Base-by-base conservation (phyloP, 35 echinoderm and acorn worm genomes). In the Antedon bifida region DNA sequence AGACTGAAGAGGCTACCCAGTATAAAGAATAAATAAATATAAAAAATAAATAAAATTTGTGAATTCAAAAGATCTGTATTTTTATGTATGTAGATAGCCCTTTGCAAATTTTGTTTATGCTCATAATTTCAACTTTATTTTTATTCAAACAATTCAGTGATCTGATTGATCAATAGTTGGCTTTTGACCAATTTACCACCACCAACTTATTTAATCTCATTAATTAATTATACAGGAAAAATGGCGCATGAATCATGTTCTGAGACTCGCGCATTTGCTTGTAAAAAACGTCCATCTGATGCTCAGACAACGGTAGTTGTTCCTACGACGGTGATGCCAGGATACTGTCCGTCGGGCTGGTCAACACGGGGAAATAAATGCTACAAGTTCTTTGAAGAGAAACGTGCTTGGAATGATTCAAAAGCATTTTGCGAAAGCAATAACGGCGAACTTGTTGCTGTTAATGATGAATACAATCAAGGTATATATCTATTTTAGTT, bases 281-380 rank as follows among this genome's bases (percentile, higher is more conserved):
- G 91, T 73, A 93, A 93, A 84, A 89, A 83, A 56, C 38, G 31
- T 30, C 79, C 87, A 32, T 74, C 35, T 10, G 34, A 31, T 35
- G 11, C 46, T 29, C 36, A 35, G 33, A 36, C 46, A 28, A 78
- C 77, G 5, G 86, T 87, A 33, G 78, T 87, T 3, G 51, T 75
- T 0, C 39, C 82, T 31, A 93, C 77, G 78, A 73, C 74, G 11
- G 38, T 42, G 39, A 81, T 83, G 35, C 83, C 83, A 14, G 91
- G 91, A 29, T 82, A 86, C 75, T 93, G 91, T 36, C 91, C 91
- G 12, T 81, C 75, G 33, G 74, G 55, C 10, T 93, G 83, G 86
- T 44, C 64, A 33, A 39, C 56, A n/a, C 85, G 83, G 36, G 86
- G 86, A 0, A 93, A 89, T 51, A 93, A 89, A 36, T 93, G 91